Conservation (phyloP, 30 jellyfish, hydroid and myxozoan genomes). For the Sanderia malayensis region DNA sequence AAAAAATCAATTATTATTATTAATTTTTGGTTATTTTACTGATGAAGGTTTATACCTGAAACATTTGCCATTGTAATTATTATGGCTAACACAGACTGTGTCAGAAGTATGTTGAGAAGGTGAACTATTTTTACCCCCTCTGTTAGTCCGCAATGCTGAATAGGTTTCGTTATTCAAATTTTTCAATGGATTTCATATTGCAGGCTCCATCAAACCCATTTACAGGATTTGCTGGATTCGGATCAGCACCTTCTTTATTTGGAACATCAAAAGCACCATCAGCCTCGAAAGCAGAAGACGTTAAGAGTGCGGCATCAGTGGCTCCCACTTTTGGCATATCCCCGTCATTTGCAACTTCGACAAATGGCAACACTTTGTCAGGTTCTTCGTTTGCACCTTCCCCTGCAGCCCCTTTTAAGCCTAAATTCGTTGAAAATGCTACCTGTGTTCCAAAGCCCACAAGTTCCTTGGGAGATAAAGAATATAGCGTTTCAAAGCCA, state of each 20-base stretch:
- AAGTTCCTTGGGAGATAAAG: not conserved
- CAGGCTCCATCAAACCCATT: slow-evolving; percentile 43
- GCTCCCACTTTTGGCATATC: slow-evolving; percentile 7
- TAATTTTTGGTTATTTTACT: too few relatives aligned
- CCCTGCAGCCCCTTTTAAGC: not conserved
- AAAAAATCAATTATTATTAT: too few relatives aligned
- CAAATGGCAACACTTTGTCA: not conserved
- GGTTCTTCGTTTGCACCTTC: not conserved
- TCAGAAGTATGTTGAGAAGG: too few relatives aligned
- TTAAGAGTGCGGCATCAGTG: slow-evolving; percentile 4
- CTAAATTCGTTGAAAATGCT: not conserved
- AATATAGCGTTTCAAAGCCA: not conserved
- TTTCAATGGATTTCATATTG: not conserved
- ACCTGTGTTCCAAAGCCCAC: not conserved
- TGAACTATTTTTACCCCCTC: too few relatives aligned
- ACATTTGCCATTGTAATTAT: too few relatives aligned
- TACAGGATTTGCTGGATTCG: slow-evolving; percentile 52
- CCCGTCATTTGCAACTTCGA: slow-evolving; percentile 1
- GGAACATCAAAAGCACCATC: not conserved
- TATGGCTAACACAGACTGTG: too few relatives aligned
- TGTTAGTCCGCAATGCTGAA: too few relatives aligned
- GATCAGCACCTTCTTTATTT: slow-evolving; percentile 12
- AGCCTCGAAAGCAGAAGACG: not conserved
- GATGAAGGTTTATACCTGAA: too few relatives aligned
- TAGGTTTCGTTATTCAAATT: too few relatives aligned